Base-by-base conservation (phyloP, 2,797 vertebrate genomes). In the Lates japonicus region DNA sequence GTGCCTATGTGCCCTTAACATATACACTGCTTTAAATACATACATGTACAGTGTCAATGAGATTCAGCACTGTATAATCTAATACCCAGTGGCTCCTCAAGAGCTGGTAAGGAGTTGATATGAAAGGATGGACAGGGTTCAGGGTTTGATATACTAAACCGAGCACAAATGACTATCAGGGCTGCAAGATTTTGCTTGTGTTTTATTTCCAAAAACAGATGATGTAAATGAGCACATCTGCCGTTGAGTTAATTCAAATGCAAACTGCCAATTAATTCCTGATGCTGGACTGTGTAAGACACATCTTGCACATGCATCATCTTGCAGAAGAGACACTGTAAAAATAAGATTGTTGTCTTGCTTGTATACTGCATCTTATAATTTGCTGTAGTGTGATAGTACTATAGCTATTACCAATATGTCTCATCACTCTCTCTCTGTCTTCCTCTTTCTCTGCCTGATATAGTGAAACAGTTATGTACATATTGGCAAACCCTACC, bases 191-290 rank as follows among this genome's bases (percentile, higher is more conserved):
- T 29, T 29, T 29, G 25, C 44, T 63, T 64, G 13, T 37, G 64
- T 71, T 59, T 76, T 49, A 52, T 70, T 84, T 54, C 76, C 31
- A 33, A 54, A 74, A 61, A 78, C 22, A 75, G 51, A 71, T 57
- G 25, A 80, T 81, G 71, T 49, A 66, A 83, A 81, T 54, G 35
- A 65, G 59, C 42, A 54, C 19, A 75, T 82, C 63, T 80, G 80
- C 49, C 46, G 42, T 39, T 57, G 14, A 35, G 46, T 81, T 66
- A 7, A 76, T 80, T 57, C 25, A 9, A 79, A 69, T 64, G 31
- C n/a, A 74, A 69, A 61, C 31, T 62, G 48, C 14, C n/a, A 72
- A 69, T 62, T 72, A 72, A 22, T 35, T 62, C 42, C 55, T 62
- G 33, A 70, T 54, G 10, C 49, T 52, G 51, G 52, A 67, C 65